phyloP scores from a whole-genome alignment of 2,888 invertebrate genomes.

The Orgyia antiqua region DNA sequence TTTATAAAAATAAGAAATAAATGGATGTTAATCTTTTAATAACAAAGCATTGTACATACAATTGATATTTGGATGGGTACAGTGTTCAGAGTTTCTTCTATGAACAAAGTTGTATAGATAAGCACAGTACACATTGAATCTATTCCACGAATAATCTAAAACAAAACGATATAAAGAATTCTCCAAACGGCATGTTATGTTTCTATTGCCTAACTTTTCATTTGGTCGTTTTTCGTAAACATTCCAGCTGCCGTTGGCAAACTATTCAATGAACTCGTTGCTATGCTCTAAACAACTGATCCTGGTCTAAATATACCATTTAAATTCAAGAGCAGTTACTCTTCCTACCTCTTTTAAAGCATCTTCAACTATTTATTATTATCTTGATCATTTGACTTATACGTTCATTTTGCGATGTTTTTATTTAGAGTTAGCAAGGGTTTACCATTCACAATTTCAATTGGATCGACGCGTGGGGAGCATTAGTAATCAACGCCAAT shows the following conservation, averaged over 20 bases:
- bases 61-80: too few species aligned
- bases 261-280: conserved; percentile 68
- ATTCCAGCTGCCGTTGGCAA: conserved; percentile 59
- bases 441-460: conserved; percentile 24
- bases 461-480: conserved; percentile 34
- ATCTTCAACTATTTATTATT: conserved; percentile 59
- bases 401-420: conserved; percentile 26
- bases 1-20: too few species aligned
- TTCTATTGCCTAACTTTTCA: conserved; percentile 57
- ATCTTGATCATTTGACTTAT: conserved; percentile 52
- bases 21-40: too few species aligned
- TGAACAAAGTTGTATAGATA: conserved; percentile 4
- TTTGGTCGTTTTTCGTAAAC: conserved; percentile 60
- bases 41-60: too few species aligned
- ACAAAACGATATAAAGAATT: conserved; percentile 35
- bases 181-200: conserved; percentile 44
- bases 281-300: conserved; percentile 64
- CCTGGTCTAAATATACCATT: conserved; percentile 68
- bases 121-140: conserved; percentile 9
- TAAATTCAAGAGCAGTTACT: conserved; percentile 67
- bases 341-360: conserved; percentile 46
- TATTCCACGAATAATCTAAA: conserved; percentile 26
- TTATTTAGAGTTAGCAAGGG: conserved; percentile 20
- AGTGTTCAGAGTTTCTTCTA: conserved; percentile 7
- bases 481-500: conserved; percentile 40